phyloP scores from a whole-genome alignment of 2,113 vertebrate genomes.

The Labrus mixtus region DNA sequence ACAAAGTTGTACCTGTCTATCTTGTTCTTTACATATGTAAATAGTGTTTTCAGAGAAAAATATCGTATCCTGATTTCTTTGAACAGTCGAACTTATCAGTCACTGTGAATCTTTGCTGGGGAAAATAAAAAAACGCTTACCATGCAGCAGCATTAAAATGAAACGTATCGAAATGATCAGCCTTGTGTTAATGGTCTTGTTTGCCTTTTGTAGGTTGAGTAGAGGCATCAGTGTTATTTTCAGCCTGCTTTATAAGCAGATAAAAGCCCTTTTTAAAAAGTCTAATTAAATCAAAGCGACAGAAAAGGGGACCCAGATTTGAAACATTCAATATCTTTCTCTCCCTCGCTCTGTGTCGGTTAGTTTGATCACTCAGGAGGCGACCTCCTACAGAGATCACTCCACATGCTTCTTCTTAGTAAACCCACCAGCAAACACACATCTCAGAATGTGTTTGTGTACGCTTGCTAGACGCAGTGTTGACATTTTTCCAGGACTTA shows the following conservation, averaged over 20 bases:
- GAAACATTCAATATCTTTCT: constrained; percentile 4
- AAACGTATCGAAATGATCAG: no score
- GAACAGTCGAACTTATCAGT: no score
- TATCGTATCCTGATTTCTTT: no score
- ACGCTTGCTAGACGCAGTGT: neutral
- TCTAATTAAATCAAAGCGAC: neutral
- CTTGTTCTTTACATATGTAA: no score
- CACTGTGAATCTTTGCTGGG: no score
- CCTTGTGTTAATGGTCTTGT: no score
- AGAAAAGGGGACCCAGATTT: constrained; percentile 2
- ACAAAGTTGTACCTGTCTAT: no score
- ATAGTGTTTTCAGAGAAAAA: no score
- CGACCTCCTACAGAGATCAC: constrained; percentile 68
- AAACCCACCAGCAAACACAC: constrained; percentile 47
- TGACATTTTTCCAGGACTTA: constrained; percentile 22
- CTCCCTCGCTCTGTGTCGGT: constrained; percentile 23
- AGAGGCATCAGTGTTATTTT: neutral
- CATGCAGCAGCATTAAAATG: no score
- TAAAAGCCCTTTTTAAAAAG: neutral
- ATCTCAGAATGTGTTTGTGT: neutral
- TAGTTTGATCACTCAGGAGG: constrained; percentile 45
- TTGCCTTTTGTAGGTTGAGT: no score
- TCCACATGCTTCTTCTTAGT: constrained; percentile 45
- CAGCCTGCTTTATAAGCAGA: neutral
- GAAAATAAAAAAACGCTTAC: no score